Base-by-base conservation (phyloP, 2,113 vertebrate species). In the Boulengeromyrus knoepffleri region DNA sequence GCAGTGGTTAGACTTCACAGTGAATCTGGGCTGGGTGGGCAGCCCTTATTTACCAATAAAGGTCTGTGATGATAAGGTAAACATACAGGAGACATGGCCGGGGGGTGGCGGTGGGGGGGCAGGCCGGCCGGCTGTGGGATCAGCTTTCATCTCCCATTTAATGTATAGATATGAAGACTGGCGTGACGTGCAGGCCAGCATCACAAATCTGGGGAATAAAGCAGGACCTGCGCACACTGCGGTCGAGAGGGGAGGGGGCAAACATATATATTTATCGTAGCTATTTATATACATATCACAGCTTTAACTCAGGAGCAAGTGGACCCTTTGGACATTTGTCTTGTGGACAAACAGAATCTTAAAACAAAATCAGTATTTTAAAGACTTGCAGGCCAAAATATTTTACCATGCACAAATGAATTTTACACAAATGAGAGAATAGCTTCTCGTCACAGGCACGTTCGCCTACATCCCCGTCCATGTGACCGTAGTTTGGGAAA, bases 21-120 rank as follows among this genome's bases (percentile, higher is more conserved):
- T 85, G 90, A 91, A 91, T 91, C 91, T 87, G 87, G 90, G 92
- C 92, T 90, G 95, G 94, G 92, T 24, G 9, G 95, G 91, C 93
- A 93, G 91, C 93, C 93, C 92, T 24, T 96, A 94, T 97, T 97
- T 97, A 96, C 94, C 95, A 95, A 95, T 94, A 96, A 96, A 95
- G 94, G 93, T 90, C 85, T 88, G 93, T 96, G 94, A 94, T 97
- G 96, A 96, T 97, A 97, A 97, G 95, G 95, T 95, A 95, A 94
- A 94, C 96, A 96, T 91, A 93, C 91, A 91, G 95, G 95, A 96
- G 95, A 96, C 95, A 95, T 93, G 91, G 93, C 92, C 91, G 42
- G 13, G 92, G 91, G 90, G 80, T 83, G 49, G 42, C 53, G 88
- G 58, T 50, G 90, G 36, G 47, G 7, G 12, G 49, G 49, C 12